Base-by-base conservation (phyloP, 2,888 invertebrate genomes). In the Nipponacmea schrenckii region DNA sequence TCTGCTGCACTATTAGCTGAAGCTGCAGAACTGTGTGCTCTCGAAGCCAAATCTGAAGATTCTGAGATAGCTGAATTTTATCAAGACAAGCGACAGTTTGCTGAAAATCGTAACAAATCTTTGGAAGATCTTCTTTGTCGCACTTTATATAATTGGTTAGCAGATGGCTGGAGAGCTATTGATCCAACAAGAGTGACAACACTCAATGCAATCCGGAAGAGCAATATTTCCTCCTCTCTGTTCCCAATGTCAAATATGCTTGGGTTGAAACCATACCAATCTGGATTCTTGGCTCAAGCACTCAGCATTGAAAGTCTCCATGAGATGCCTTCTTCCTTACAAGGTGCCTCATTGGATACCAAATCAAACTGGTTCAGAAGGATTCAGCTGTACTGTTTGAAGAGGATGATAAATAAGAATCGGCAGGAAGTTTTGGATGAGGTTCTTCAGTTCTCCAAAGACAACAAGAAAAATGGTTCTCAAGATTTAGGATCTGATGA, bases 1-100 rank as follows among this genome's bases (percentile, higher is more conserved):
- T 82, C 84, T 8, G 84, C 84, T 10, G 82, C 84, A 2, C 70
- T 85, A 24, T 79, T 86, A 20, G 83, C 83, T 64, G 83, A 84
- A 66, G 84, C 82, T 4, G 77, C 81, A 14, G 84, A 85, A 66
- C 76, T 83, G 46, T 85, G 85, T 72, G 56, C 20, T 0, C 62
- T 48, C 15, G 45, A 62, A 46, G 63, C 39, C n/a, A 44, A 46
- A 67, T 24, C 45, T n/a, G 27, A 20, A 26, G 75, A 78, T 68
- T 76, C 84, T 72, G 79, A 83, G 71, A 79, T 73, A 8, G 68
- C 72, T 17, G 83, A 84, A 50, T 85, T 83, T 83, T 83, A 79
- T 67, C 77, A 79, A 26, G 79, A 81, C 31, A 82, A 85, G 64
- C 77, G 73, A 65, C 80, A 79, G 24, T 76, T 73, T n/a, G 79